Base-by-base conservation (phyloP, 2,113 vertebrate species). In the Piprites chloris region DNA sequence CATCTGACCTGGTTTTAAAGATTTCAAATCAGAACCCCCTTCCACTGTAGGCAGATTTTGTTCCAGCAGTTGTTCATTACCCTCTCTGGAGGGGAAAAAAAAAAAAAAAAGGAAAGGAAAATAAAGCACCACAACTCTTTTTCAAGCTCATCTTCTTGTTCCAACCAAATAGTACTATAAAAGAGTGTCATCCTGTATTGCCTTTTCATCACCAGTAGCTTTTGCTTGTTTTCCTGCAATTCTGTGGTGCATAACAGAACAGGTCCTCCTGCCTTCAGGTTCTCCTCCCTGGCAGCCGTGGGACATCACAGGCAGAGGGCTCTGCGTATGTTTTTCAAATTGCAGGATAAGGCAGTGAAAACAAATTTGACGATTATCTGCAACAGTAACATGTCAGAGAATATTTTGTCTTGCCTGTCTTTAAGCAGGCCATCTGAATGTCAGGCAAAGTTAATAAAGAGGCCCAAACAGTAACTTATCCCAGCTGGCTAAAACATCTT, bases 1-100 rank as follows among this genome's bases (percentile, higher is more conserved):
- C 88, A 85, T 95, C 82, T 94, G 93, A 75, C 73, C 83, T 88
- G 79, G 15, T 95, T 96, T 96, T 95, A 88, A 93, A 90, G 56
- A 88, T 68, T 94, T 91, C 59, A 92, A 68, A 44, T 72, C 74
- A 85, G 82, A 90, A 91, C 27, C 12, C 33, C 41, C 33, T 74
- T 66, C 73, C 33, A 63, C n/a, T 50, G 12, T 44, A 80, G 62
- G 71, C 74, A 88, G 79, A 58, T 90, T 75, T 91, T 88, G 16
- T 95, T 82, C 58, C 74, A 94, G 56, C 1, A 0, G 46, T 68
- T 87, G 62, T 62, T 93, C 9, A 5, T 85, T 91, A 69, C 33
- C 18, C 19, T 90, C 76, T 69, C 63, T 14, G 20, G 62, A 55
- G 13, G 18, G n/a, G n/a, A n/a, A n/a, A 6, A 1, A 11, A 35